Evolutionary conservation across 2,888 invertebrate species (phyloP), one percentile per base, ranked within the genome.

Genomic region (Zaprionus lineosus): DNA sequence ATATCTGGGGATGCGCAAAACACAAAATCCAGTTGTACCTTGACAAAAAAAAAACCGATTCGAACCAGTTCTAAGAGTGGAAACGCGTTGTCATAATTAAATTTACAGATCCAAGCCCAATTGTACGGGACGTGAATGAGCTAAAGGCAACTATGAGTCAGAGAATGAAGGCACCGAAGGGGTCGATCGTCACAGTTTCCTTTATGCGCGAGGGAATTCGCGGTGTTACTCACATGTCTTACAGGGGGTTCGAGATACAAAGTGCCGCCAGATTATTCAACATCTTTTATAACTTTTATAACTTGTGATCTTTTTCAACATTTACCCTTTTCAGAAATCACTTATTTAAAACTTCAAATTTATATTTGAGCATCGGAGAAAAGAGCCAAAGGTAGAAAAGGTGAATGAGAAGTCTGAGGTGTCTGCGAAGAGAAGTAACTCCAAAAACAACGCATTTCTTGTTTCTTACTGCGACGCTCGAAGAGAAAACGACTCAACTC

Each of bases 141-240:
- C n/a, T n/a, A 41, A 16, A 5, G n/a, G 5, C 8, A 53, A 12
- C 16, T 12, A 56, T 59, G 60, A 81, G 34, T 79, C 58, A 76
- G 44, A 12, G n/a, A 21, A 15, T 43, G 47, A 24, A 16, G 16
- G 29, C 8, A 28, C 19, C 28, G 18, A 24, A 39, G 19, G n/a
- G n/a, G 33, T 12, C 28, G 62, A 15, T 40, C 67, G 59, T 67
- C 70, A 50, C 53, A 15, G 28, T 11, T 34, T 44, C 37, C 34
- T 64, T 31, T 50, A 15, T 61, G 65, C 56, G 53, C 24, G 36
- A 62, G 84, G 65, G 69, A 79, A 59, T 60, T 57, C 55, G 44
- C 24, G 9, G 12, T 21, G 34, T 84, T 84, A 77, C 62, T 77
- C 76, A 77, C 19, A 15, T 43, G 2, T 8, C 9, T 26, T 3